Conservation (phyloP, 2,113 vertebrate species). For the Turnix velox region DNA sequence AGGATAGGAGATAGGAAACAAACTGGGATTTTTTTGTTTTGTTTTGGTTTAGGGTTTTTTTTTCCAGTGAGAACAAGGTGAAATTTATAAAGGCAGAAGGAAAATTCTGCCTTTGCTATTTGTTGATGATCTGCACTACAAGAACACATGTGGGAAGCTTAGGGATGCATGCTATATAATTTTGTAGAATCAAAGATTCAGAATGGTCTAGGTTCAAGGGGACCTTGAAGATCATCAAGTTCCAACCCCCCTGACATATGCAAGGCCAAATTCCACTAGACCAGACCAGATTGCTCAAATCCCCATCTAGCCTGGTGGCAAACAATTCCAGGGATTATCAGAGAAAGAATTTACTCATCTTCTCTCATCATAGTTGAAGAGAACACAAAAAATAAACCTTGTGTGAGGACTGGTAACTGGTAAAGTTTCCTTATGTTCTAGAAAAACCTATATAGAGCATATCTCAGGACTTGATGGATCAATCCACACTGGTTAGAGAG, state of each 20-base stretch:
- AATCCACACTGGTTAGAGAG: background rate
- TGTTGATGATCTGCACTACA: background rate
- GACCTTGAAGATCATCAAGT: too few relatives aligned
- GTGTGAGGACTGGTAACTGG: background rate
- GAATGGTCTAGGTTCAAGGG: too few relatives aligned
- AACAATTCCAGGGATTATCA: background rate
- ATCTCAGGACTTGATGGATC: background rate
- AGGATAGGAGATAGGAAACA: background rate
- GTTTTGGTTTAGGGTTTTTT: too few relatives aligned
- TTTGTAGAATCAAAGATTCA: too few relatives aligned
- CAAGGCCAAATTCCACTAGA: too few relatives aligned
- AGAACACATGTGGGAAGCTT: background rate
- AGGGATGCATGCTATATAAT: accelerated
- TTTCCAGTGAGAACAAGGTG: background rate
- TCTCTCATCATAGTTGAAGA: background rate
- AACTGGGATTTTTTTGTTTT: background rate
- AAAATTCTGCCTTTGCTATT: background rate
- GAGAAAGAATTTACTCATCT: background rate
- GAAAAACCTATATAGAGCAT: background rate
- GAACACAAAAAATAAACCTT: background rate
- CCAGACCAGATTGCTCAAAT: too few relatives aligned
- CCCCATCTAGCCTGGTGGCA: too few relatives aligned
- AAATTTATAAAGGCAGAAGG: background rate
- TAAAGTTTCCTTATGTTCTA: background rate
- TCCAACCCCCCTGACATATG: too few relatives aligned